Conservation (phyloP, 2,888 invertebrate genomes). For the Sesia bembeciformis region DNA sequence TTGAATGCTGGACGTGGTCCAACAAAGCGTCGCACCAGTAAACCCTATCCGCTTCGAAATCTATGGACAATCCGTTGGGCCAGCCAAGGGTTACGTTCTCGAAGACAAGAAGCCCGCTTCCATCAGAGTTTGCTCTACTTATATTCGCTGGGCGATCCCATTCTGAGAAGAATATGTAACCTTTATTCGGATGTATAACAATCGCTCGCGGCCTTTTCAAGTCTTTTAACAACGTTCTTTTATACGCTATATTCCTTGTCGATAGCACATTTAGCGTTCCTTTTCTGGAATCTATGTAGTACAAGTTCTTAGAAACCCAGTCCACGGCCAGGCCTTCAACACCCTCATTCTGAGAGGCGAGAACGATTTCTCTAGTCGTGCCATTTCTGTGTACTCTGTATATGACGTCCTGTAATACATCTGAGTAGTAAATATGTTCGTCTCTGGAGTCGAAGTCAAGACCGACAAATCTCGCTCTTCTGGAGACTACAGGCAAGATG, state of each 20-base stretch:
- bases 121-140: conserved; percentile 93
- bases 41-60: conserved; percentile 88
- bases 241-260: conserved; percentile 87
- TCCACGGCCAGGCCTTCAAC: conserved; percentile 97
- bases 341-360: conserved; percentile 97
- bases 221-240: conserved; percentile 88
- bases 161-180: conserved; percentile 95
- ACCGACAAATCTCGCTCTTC: conserved; percentile 94
- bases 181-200: conserved; percentile 96
- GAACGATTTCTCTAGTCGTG: conserved; percentile 87
- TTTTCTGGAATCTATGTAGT: conserved; percentile 95
- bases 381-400: conserved; percentile 87
- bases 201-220: conserved; percentile 95
- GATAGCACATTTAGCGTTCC: conserved; percentile 95
- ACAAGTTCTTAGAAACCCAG: conserved; percentile 96
- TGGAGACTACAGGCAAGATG: conserved; percentile 93
- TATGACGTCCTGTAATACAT: conserved; percentile 96
- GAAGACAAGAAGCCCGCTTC: conserved; percentile 89
- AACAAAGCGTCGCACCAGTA: conserved; percentile 98
- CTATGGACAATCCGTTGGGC: conserved; percentile 97
- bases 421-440: conserved; percentile 96
- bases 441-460: conserved; percentile 94
- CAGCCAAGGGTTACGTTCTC: conserved; percentile 94
- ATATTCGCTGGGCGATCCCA: conserved; percentile 98
- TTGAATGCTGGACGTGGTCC: conserved; percentile 96